Percentiles rank a stretch among this genome's conserved stretches.
These are phyloP conservation scores for Fulmarus glacialis DNA, from an alignment of 2,113 vertebrate species.

Conservation along the genomic window DNA sequence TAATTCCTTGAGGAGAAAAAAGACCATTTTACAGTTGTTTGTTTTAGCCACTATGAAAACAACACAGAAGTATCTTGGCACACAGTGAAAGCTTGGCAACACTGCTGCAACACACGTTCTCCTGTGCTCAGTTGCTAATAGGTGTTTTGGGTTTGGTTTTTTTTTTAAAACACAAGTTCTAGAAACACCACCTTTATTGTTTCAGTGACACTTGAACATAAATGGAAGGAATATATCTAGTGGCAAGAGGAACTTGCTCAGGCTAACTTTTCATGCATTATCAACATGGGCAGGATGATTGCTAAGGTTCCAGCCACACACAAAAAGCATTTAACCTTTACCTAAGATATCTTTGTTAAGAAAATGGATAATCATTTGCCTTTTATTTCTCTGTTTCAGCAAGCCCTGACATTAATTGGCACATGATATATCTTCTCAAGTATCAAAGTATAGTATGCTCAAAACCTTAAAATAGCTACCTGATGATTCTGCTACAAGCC, in stretches of 20 bases:
- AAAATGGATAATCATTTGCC: not conserved
- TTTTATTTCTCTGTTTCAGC: not conserved
- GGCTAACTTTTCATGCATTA: not conserved
- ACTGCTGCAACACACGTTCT: not conserved
- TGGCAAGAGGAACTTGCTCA: not conserved
- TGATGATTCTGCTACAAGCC: not conserved
- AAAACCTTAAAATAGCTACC: not conserved
- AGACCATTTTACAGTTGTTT: not conserved
- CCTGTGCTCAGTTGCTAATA: not conserved
- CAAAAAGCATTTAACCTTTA: not conserved
- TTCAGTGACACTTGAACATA: not conserved
- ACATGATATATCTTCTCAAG: not conserved
- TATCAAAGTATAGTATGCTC: not conserved
- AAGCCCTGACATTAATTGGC: not conserved
- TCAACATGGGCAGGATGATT: not conserved
- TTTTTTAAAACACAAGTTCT: not conserved
- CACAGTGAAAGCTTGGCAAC: not conserved
- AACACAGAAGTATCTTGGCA: not conserved
- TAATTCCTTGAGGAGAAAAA: not conserved
- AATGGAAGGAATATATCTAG: not conserved
- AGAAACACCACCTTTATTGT: not conserved
- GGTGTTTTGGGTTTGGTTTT: not conserved
- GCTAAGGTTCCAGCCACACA: not conserved
- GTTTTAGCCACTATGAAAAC: not conserved
- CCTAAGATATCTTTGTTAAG: not conserved